Percentiles rank a stretch among this genome's conserved stretches.
Conservation (phyloP, 2,797 vertebrate species). For the Bryconaethiops microstoma region DNA sequence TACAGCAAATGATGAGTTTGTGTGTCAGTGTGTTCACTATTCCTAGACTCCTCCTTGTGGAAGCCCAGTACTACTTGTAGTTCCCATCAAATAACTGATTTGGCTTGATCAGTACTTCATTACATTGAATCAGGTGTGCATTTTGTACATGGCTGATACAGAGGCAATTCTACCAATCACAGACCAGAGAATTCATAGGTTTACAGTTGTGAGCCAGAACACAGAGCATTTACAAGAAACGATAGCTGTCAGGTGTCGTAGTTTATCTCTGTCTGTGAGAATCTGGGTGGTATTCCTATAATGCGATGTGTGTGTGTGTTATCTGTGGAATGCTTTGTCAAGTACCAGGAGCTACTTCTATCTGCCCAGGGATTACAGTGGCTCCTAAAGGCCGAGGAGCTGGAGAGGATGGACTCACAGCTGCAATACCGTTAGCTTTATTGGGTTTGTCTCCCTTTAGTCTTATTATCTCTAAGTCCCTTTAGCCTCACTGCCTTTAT, state of each 20-base stretch:
- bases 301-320: slow-evolving; percentile 84
- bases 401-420: slow-evolving; percentile 94
- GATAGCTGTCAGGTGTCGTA: slow-evolving; percentile 47
- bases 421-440: slow-evolving; percentile 64
- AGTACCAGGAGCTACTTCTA: slow-evolving; percentile 97
- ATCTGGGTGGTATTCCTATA: slow-evolving; percentile 79
- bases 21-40: too few relatives aligned
- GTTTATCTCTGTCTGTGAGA: slow-evolving; percentile 57
- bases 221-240: too few relatives aligned
- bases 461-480: not conserved
- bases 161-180: too few relatives aligned
- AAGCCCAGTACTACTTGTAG: too few relatives aligned
- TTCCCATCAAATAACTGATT: too few relatives aligned
- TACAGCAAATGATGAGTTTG: too few relatives aligned
- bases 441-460: not conserved
- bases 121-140: too few relatives aligned
- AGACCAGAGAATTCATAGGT: too few relatives aligned
- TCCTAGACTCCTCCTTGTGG: too few relatives aligned
- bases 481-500: not conserved
- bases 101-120: too few relatives aligned
- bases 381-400: slow-evolving; percentile 77
- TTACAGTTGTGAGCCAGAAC: too few relatives aligned
- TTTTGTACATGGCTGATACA: too few relatives aligned
- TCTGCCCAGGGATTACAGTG: slow-evolving; percentile 94
- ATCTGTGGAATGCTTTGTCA: slow-evolving; percentile 99